Conservation (phyloP, 1,140 invertebrate species). For the Eciton burchellii region DNA sequence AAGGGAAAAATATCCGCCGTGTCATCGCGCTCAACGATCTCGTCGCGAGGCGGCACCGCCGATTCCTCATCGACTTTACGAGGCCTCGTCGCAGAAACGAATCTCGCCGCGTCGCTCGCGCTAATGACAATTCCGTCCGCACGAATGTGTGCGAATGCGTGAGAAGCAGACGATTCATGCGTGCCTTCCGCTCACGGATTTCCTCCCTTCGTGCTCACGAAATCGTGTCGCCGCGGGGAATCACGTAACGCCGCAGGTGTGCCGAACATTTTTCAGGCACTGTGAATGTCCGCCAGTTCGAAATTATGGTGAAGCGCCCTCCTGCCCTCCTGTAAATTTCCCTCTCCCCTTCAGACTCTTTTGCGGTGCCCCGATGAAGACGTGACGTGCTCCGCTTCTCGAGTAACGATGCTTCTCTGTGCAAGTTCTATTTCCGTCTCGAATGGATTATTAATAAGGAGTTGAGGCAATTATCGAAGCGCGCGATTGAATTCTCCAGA, state of each 20-base stretch:
- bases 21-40: conserved; percentile 30
- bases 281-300: conserved; percentile 63
- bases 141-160: conserved; percentile 2
- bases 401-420: not conserved
- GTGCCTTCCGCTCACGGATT: conserved; percentile 27
- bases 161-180: conserved; percentile 26
- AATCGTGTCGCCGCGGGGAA: conserved; percentile 69
- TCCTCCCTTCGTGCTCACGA: conserved; percentile 12
- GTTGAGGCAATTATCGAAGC: not conserved
- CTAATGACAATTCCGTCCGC: conserved; percentile 46
- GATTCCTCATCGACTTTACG: conserved; percentile 36
- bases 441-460: conserved; percentile 16
- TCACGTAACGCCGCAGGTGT: conserved; percentile 75
- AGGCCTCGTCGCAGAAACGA: conserved; percentile 28
- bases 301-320: conserved; percentile 66
- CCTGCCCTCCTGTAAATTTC: conserved; percentile 62
- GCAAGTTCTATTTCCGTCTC: too few species aligned
- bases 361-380: conserved; percentile 18
- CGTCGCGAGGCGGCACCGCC: conserved; percentile 23
- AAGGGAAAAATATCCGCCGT: conserved; percentile 19
- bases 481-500: not conserved
- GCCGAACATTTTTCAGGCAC: conserved; percentile 73
- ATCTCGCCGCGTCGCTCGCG: conserved; percentile 30
- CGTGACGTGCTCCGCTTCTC: not conserved
- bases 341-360: not conserved